Evolutionary conservation across 1,140 invertebrate species (phyloP).

Genomic region (Pseudomyrmex sp.): DNA sequence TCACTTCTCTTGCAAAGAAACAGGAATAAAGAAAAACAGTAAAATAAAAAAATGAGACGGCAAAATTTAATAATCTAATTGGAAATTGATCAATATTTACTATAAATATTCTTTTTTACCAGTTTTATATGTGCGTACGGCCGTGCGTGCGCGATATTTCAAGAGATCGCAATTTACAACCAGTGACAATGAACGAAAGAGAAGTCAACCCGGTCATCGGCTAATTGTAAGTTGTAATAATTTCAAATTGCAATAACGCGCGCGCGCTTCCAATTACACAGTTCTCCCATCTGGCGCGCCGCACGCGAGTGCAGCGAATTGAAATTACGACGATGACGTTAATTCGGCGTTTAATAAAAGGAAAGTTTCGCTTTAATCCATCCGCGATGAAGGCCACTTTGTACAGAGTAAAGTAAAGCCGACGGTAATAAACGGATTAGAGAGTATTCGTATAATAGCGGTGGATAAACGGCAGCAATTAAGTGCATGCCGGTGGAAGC

Average conservation of each 20-base stretch:
- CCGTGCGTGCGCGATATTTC: constrained; percentile 11
- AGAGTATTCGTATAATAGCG: constrained; percentile 72
- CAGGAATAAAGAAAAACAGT: neutral
- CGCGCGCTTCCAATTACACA: constrained; percentile 52
- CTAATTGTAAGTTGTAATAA: constrained; percentile 61
- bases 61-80: constrained; percentile 18
- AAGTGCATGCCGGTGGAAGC: constrained; percentile 62
- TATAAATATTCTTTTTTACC: constrained; percentile 5
- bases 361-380: constrained; percentile 65
- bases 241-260: constrained; percentile 58
- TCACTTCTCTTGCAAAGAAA: too few species aligned
- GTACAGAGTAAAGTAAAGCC: constrained; percentile 69
- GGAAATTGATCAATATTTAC: constrained; percentile 5
- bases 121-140: neutral
- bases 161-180: neutral
- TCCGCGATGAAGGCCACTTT: constrained; percentile 64
- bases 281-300: constrained; percentile 49
- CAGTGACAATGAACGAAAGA: constrained; percentile 19
- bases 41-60: neutral
- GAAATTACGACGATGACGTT: constrained; percentile 59
- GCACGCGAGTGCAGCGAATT: constrained; percentile 31
- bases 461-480: constrained; percentile 71
- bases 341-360: constrained; percentile 70
- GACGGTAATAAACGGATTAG: constrained; percentile 73
- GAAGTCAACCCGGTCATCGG: constrained; percentile 37